These are phyloP conservation scores for Calyptommatus sinebrachiatus DNA, from an alignment of 2,113 vertebrate genomes.

Conservation along the genomic window DNA sequence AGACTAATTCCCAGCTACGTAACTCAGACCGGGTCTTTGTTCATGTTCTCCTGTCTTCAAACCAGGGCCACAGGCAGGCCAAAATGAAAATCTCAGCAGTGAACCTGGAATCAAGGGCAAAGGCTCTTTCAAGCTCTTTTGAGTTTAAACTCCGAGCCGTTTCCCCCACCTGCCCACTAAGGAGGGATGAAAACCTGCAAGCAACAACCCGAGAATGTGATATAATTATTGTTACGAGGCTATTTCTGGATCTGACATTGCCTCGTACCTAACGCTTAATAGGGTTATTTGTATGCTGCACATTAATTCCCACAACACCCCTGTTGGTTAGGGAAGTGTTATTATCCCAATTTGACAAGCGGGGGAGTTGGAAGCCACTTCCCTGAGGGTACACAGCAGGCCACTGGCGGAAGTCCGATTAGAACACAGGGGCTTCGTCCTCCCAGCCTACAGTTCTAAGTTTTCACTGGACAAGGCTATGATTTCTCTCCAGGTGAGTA, in stretches of 20 bases:
- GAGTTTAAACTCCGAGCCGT: no score
- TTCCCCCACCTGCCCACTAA: no score
- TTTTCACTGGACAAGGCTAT: not conserved
- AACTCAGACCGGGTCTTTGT: not conserved
- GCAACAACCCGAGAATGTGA: slow-evolving; percentile 23
- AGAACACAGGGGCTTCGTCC: slow-evolving; percentile 2
- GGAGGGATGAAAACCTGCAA: not conserved
- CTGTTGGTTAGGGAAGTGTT: slow-evolving; percentile 60
- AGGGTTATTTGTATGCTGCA: slow-evolving; percentile 51
- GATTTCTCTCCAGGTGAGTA: not conserved
- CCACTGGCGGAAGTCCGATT: slow-evolving; percentile 28
- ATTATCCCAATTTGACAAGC: slow-evolving; percentile 57
- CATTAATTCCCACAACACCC: slow-evolving; percentile 68
- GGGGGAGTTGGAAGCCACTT: slow-evolving; percentile 45
- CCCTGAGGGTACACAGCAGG: slow-evolving; percentile 43
- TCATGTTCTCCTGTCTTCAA: not conserved
- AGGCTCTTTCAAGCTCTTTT: no score
- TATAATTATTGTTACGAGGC: slow-evolving; percentile 50
- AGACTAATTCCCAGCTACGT: not conserved
- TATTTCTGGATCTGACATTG: slow-evolving; percentile 53
- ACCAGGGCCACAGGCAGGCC: not conserved
- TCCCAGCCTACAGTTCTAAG: not conserved
- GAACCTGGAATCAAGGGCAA: not conserved
- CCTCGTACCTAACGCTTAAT: slow-evolving; percentile 61
- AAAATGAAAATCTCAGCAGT: not conserved